Base-by-base conservation (phyloP, 2,113 vertebrate genomes). In the Edolisoma coerulescens region DNA sequence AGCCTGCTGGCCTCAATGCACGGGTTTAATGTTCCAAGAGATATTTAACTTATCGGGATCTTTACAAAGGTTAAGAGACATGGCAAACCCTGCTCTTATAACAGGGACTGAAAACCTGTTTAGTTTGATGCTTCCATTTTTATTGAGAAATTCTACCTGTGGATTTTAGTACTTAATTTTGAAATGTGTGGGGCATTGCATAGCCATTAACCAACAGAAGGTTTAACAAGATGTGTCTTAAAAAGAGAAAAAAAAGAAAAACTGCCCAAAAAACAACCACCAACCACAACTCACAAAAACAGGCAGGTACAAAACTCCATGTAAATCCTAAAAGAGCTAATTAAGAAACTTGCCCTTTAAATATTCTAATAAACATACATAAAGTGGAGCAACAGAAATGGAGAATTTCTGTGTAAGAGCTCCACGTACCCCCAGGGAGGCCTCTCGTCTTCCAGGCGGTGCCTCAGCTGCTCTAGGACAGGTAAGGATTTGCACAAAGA, bases 361-460 rank as follows among this genome's bases (percentile, higher is more conserved):
- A 8, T 8, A 49, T 19, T 13, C 19, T 45, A 35, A 23, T 33
- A 61, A 50, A 61, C 9, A 3, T 8, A 30, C 21, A 5, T 37
- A 32, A 70, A 54, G 12, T 7, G 27, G 12, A 57, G 42, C 17
- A 44, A 68, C 2, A 77, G 8, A 59, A 42, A 19, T 2, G 0
- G 8, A 35, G 26, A 56, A 15, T 42, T 88, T 47, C 53, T 81
- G 49, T 64, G 22, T 0, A 52, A 6, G 45, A 64, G 50, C 30
- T n/a, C 7, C 6, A 28, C 2, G 4, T 23, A 56, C 12, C 19
- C 49, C 8, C 23, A 57, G 26, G 52, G 59, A 63, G 20, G n/a
- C 11, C n/a, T 30, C 26, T 24, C 3, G 0, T 3, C 4, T 32
- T 16, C 17, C 24, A 16, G 1, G 7, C 22, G 39, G 22, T 9